phyloP scores from a whole-genome alignment of 2,113 vertebrate genomes.

The Pelecanoides urinatrix region DNA sequence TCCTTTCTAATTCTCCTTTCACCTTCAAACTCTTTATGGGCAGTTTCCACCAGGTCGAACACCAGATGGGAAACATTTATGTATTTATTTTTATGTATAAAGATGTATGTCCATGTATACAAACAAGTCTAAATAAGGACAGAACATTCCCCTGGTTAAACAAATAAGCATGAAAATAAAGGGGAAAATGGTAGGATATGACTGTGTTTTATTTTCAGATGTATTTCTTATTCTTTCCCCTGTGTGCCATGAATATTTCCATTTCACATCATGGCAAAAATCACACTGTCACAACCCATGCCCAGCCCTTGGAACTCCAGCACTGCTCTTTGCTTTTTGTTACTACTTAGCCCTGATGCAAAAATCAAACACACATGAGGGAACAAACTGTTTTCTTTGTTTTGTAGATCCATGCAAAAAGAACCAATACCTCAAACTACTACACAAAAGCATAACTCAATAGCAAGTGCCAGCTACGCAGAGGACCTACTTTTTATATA shows the following conservation, averaged over 20 bases:
- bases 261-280: not conserved
- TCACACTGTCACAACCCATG: not conserved
- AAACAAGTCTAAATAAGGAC: not conserved
- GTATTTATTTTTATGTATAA: not conserved
- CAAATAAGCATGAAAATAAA: not conserved
- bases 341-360: not conserved
- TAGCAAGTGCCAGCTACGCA: not conserved
- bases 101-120: not conserved
- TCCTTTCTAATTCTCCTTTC: not conserved
- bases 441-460: not conserved
- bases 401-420: not conserved
- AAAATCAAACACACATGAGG: not conserved
- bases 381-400: not conserved
- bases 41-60: not conserved
- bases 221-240: not conserved
- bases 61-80: not conserved
- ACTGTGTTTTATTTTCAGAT: not conserved
- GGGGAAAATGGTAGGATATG: not conserved
- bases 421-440: not conserved
- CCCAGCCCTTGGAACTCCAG: not conserved
- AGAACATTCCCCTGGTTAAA: not conserved
- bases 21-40: not conserved
- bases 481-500: not conserved
- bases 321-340: not conserved
- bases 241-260: not conserved